phyloP scores from a whole-genome alignment of 2,888 invertebrate genomes.

The Diaphora mendica region DNA sequence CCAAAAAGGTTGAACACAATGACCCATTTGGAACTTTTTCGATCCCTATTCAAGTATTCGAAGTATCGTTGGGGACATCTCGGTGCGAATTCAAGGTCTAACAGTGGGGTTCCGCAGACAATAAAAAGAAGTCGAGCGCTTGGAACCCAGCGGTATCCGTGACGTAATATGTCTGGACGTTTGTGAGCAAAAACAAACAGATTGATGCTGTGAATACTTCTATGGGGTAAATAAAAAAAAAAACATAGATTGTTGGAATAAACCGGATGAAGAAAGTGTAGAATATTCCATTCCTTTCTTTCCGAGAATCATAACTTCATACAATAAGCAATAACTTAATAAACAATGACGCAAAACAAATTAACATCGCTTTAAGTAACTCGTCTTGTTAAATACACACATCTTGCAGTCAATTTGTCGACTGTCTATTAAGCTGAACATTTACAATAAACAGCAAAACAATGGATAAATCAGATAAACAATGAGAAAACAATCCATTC shows the following conservation, averaged over 20 bases:
- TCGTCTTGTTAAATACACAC: slow-evolving; percentile 15
- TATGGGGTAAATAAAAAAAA: slow-evolving; percentile 51
- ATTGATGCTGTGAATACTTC: slow-evolving; percentile 56
- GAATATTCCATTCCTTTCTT: background rate
- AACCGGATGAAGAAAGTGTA: background rate
- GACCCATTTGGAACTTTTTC: slow-evolving; percentile 58
- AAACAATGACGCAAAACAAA: background rate
- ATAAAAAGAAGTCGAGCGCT: slow-evolving; percentile 64
- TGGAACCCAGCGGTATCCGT: slow-evolving; percentile 62
- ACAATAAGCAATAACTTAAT: background rate
- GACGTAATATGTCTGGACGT: slow-evolving; percentile 74
- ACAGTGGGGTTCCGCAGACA: slow-evolving; percentile 70
- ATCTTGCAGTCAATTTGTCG: slow-evolving; percentile 32
- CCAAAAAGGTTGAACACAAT: slow-evolving; percentile 56
- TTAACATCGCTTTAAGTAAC: slow-evolving; percentile 13
- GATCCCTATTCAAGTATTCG: slow-evolving; percentile 66
- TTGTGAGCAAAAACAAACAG: slow-evolving; percentile 62
- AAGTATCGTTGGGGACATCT: slow-evolving; percentile 65
- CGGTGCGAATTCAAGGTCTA: slow-evolving; percentile 71
- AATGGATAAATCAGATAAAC: slow-evolving; percentile 53
- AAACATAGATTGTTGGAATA: background rate
- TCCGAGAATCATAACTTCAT: background rate
- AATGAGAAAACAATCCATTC: slow-evolving; percentile 59
- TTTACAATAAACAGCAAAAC: slow-evolving; percentile 50
- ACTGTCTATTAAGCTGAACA: slow-evolving; percentile 43